A percentile compares a stretch with the other conserved stretches of the same genome.
Conservation (phyloP, 2,888 invertebrate species). For the Elegia similella region DNA sequence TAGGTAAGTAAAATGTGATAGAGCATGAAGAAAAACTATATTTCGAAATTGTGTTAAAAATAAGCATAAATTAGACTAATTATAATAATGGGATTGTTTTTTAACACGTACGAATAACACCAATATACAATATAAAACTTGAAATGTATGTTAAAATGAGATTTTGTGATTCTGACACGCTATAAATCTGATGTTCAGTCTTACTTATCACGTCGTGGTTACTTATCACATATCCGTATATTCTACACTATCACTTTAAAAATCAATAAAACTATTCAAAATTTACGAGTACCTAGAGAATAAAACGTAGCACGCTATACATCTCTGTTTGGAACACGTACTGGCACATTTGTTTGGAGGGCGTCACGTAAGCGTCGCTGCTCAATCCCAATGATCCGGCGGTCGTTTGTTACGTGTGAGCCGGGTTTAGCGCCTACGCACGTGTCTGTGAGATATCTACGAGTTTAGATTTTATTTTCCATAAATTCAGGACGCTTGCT, state of each 20-base stretch:
- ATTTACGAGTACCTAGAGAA: background rate
- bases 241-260: background rate
- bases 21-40: too few species aligned
- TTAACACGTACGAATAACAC: too few species aligned
- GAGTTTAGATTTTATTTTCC: conserved; percentile 11
- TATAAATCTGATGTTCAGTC: too few species aligned
- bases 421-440: conserved; percentile 17
- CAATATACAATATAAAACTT: too few species aligned
- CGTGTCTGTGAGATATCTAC: conserved; percentile 11
- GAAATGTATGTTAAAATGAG: too few species aligned
- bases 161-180: too few species aligned
- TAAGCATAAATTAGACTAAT: too few species aligned
- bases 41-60: too few species aligned
- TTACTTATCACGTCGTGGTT: too few species aligned
- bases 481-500: background rate
- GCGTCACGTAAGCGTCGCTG: conserved; percentile 18
- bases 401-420: conserved; percentile 35
- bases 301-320: background rate
- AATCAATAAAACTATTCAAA: background rate
- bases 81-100: too few species aligned
- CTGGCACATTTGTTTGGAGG: background rate
- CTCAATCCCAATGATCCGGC: conserved; percentile 36
- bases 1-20: too few species aligned
- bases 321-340: conserved; percentile 3
- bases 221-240: too few species aligned